Percentiles rank a stretch among this genome's conserved stretches.
Conservation (phyloP, 2,888 invertebrate species). For the Scaptomyza polygonia region DNA sequence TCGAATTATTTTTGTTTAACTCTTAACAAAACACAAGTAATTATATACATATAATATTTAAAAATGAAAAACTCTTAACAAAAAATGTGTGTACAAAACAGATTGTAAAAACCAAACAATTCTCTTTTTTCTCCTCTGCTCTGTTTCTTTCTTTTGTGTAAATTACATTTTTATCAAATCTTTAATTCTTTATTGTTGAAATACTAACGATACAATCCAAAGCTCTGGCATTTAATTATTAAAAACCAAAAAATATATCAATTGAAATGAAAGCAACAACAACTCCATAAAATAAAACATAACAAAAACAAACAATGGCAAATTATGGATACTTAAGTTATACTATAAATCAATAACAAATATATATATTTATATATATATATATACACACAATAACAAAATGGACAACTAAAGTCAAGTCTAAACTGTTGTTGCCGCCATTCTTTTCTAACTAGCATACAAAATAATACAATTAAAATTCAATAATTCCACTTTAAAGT, state of each 20-base stretch:
- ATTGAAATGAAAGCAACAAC: constrained; percentile 62
- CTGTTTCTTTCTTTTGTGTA: constrained; percentile 76
- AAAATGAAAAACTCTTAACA: constrained; percentile 49
- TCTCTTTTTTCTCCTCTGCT: constrained; percentile 78
- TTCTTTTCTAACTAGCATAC: constrained; percentile 58
- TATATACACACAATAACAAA: constrained; percentile 36
- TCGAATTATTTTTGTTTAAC: constrained; percentile 17
- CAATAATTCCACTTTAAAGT: constrained; percentile 47
- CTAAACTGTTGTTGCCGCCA: constrained; percentile 61
- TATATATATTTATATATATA: constrained; percentile 28
- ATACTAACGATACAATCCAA: constrained; percentile 64
- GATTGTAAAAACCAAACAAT: constrained; percentile 76
- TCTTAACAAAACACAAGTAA: constrained; percentile 22
- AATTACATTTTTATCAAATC: constrained; percentile 70
- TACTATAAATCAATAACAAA: constrained; percentile 55
- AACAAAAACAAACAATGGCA: constrained; percentile 45
- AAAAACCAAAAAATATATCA: constrained; percentile 56
- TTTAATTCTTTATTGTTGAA: constrained; percentile 54
- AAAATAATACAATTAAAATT: constrained; percentile 36
- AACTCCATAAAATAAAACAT: constrained; percentile 41
- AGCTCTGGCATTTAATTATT: constrained; percentile 83
- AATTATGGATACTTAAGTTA: constrained; percentile 58
- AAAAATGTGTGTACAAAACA: constrained; percentile 76
- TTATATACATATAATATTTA: constrained; percentile 20
- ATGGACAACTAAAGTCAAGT: constrained; percentile 37